phyloP scores from a whole-genome alignment of 2,113 vertebrate genomes.

The Rostratula benghalensis region DNA sequence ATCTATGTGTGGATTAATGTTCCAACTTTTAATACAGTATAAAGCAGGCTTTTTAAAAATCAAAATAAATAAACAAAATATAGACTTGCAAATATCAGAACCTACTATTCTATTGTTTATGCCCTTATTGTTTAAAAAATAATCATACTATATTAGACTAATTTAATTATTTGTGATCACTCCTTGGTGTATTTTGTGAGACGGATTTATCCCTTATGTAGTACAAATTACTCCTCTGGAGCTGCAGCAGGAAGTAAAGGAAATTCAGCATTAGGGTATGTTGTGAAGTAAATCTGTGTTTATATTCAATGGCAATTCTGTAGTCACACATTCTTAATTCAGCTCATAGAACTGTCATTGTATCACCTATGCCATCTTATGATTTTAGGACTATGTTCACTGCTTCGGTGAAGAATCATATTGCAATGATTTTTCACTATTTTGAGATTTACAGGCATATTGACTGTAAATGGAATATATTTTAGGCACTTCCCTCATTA shows the following conservation, averaged over 20 bases:
- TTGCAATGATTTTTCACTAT: not conserved
- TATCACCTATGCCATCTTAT: not conserved
- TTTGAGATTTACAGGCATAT: not conserved
- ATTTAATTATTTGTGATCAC: not conserved
- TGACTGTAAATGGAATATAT: not conserved
- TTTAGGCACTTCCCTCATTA: conserved; percentile 5
- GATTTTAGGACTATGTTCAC: not conserved
- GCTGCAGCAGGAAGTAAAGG: not conserved
- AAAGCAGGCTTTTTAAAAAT: conserved; percentile 44
- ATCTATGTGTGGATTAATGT: conserved; percentile 38
- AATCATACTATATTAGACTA: not conserved
- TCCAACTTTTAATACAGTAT: conserved; percentile 39
- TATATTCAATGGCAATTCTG: not conserved
- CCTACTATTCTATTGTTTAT: not conserved
- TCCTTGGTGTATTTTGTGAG: not conserved
- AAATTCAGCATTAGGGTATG: not conserved
- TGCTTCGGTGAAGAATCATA: not conserved
- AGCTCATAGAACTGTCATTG: not conserved
- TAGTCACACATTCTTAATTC: not conserved
- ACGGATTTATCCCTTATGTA: not conserved
- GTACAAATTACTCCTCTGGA: not conserved
- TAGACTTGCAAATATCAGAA: not conserved
- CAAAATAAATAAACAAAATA: conserved; percentile 21
- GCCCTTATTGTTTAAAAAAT: not conserved
- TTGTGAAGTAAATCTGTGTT: not conserved